Base-by-base conservation (phyloP, 2,113 vertebrate species). In the Danionella cerebrum region DNA sequence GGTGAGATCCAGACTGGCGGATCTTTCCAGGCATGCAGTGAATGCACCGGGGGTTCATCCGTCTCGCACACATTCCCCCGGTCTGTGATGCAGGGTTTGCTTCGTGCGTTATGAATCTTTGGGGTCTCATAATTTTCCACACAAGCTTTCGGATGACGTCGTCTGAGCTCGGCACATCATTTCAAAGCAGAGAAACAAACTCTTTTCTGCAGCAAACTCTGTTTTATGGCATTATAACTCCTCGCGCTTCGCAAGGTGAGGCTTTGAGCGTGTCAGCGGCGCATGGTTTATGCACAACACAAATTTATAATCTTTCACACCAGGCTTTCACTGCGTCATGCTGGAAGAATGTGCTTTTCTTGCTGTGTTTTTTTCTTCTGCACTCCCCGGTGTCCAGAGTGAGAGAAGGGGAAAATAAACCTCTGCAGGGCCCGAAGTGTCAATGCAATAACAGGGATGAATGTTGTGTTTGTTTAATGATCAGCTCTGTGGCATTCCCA, bases 391-490 rank as follows among this genome's bases (percentile, higher is more conserved):
- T n/a, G 33, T 66, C 51, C 21, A 41, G 24, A 31, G 33, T 24
- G 50, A 39, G 45, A 69, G 33, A 33, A n/a, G 44, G 44, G 67
- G 66, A 70, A 67, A 69, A 63, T 71, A 71, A 68, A 68, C 57
- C 38, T 13, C 1, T 5, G n/a, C 24, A 48, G 39, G n/a, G 57
- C 55, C 64, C 57, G 35, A 54, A 6, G 63, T 50, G 63, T 67
- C 63, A 13, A n/a, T 19, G 55, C 50, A 63, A 24, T 67, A 67
- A 55, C 27, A 63, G 16, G 68, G 73, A 63, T 62, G 9, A 39
- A 75, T 70, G 68, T 75, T 75, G 67, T 75, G 65, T 71, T 75
- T 67, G 55, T 63, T 71, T 71, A 71, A 71, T 53, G 48, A 51
- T 52, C 64, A 64, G 73, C 73, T 67, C 48, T 42, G 3, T 36